Base-by-base conservation (phyloP, 2,113 vertebrate genomes). In the Melospiza georgiana region DNA sequence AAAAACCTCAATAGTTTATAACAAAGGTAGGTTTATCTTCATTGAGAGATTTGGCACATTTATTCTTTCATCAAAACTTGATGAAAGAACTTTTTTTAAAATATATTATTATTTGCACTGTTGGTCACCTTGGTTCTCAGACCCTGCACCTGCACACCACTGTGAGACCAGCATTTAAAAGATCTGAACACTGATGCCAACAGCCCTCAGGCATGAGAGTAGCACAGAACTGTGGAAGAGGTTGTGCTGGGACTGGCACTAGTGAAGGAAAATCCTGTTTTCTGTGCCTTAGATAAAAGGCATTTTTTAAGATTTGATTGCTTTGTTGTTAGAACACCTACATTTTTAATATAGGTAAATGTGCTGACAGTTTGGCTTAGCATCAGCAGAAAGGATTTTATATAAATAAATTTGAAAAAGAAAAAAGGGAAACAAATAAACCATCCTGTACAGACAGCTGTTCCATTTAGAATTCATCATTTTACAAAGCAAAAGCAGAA, bases 361-460 rank as follows among this genome's bases (percentile, higher is more conserved):
- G 76, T 83, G 93, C 95, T 96, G 93, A 96, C 92, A 92, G 90
- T 78, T 95, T 81, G 88, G 69, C 74, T 95, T 94, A 77, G 78
- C 87, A 93, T 93, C 89, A 94, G 84, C 81, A 91, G 59, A 95
- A 95, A 91, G 12, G 51, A 73, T 83, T 95, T 91, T 58, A 88
- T 93, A 88, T 86, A 87, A 95, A 95, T 91, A 96, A 90, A 92
- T 78, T 18, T 87, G 43, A 74, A 87, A 89, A 93, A 68, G 35
- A 90, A 90, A 92, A 94, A 88, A 86, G 59, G 66, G 43, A 95
- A 93, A 92, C 93, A 97, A 93, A 96, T 96, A 96, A 95, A 92
- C 75, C 76, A 75, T 78, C 88, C 93, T 95, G 89, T 96, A 95
- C 84, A 94, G 95, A 92, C 94, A 96, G 95, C 94, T 96, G 95